Evolutionary conservation across 2,888 invertebrate genomes (phyloP), one percentile per base, ranked within the genome.

Genomic region (Melitaea athalia): DNA sequence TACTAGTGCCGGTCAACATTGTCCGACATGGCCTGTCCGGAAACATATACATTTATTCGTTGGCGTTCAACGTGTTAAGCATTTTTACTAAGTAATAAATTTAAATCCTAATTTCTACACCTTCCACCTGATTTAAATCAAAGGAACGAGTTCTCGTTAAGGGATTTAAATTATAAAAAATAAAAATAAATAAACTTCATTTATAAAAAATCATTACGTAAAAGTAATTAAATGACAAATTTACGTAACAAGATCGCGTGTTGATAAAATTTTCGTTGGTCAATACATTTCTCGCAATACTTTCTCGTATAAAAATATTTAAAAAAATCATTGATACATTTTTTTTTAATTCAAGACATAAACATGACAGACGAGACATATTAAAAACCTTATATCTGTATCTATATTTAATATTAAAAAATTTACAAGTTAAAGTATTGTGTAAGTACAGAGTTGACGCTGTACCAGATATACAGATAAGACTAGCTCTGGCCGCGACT

Each of bases 221-320:
- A 91, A 77, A 68, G 82, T 81, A 86, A 87, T 88, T 88, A 88
- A 84, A 80, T 73, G 77, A 81, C 84, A 80, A 85, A 86, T 87
- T 88, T 88, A 88, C 87, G 88, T 83, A 88, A 87, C 77, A 74
- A 77, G 86, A 87, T 86, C 80, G 82, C 78, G 82, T 81, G 76
- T 75, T 7, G 87, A 87, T 86, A 85, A 78, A 74, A 59, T 15
- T 47, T 24, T 63, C 50, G 61, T 63, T 49, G 61, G 10, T 42
- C 67, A 62, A 55, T 45, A 62, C 55, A 61, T 62, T 62, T 55
- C 53, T 61, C 31, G 52, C n/a, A 33, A 47, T 59, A 64, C 68
- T 68, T 71, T 68, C 70, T 64, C 49, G 61, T 64, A 57, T 63
- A 24, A 45, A 42, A 59, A 45, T 59, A 59, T 12, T 43, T 12